Evolutionary conservation across 1,140 invertebrate species (phyloP), one percentile per base, ranked within the genome.

Genomic region (Drosophila equinoxialis): DNA sequence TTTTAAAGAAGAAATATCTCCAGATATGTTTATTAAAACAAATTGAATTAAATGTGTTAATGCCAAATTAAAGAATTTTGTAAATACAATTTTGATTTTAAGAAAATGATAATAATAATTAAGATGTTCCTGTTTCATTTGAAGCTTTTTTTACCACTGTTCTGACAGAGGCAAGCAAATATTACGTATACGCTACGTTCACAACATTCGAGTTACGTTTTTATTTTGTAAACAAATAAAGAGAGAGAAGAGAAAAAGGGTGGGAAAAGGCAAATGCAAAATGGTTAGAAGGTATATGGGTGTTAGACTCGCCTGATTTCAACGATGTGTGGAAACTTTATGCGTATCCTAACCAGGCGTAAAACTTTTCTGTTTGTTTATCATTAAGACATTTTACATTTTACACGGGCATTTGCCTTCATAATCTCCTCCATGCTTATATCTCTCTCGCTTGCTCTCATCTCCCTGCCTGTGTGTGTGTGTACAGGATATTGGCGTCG

Each of bases 321-420:
- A 68, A 68, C 74, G 58, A 65, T 70, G 71, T 66, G 71, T 63
- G 67, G 59, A 68, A 78, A 68, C 72, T 67, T 68, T 72, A 48
- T 57, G 64, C 68, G 54, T 65, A 87, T 87, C 75, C 83, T 77
- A 87, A 79, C 83, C 83, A 78, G 51, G 66, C 76, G 72, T 70
- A 65, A 75, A 87, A 87, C 78, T 86, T 87, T 87, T 87, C 83
- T 87, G 83, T 87, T 87, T 87, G 83, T 87, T 87, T 87, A 87
- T 87, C 83, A 87, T 87, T 87, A 87, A 87, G 83, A 87, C 83
- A 87, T 87, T 86, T 86, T 86, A 87, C 82, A 82, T 68, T 86
- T 79, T 81, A 76, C 79, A 84, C 81, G 76, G 83, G 45, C 45
- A 51, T 51, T 83, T 82, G 76, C 84, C 83, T 78, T 87, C 71